Evolutionary conservation across 1,140 invertebrate genomes (phyloP).

Genomic region (Cyclina sinensis): DNA sequence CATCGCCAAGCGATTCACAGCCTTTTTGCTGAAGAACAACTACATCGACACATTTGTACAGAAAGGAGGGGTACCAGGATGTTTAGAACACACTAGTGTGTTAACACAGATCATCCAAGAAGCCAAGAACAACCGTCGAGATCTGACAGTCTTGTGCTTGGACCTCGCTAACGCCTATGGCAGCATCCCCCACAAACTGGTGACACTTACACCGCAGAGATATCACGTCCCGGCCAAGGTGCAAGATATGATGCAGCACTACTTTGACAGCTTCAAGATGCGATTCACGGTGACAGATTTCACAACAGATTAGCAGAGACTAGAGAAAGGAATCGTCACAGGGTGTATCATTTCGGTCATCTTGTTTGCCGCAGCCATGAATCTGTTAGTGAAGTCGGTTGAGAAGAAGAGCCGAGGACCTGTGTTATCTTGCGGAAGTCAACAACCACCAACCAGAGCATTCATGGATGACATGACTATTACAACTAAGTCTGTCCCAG

Average conservation of each 20-base stretch:
- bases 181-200: constrained; percentile 53
- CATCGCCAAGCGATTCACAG: no score
- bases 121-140: constrained; percentile 53
- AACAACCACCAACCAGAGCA: constrained; percentile 35
- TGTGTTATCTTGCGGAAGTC: no score
- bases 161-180: constrained; percentile 70
- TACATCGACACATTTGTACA: no score
- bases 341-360: constrained; percentile 65
- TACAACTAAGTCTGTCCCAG: constrained; percentile 25
- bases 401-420: constrained; percentile 29
- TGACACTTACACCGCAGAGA: constrained; percentile 14
- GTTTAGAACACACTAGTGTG: constrained; percentile 56
- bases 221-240: constrained; percentile 58
- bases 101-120: constrained; percentile 47
- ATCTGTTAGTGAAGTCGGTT: constrained; percentile 58
- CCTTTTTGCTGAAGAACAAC: no score
- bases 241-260: constrained; percentile 7
- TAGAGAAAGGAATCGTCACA: constrained; percentile 65
- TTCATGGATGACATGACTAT: constrained; percentile 68
- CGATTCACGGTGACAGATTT: constrained; percentile 10
- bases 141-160: constrained; percentile 69
- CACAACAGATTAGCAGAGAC: constrained; percentile 53
- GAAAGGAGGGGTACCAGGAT: constrained; percentile 62
- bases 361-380: constrained; percentile 52
- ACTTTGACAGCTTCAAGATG: constrained; percentile 54